These are phyloP conservation scores for Aurelia coerulea DNA, from an alignment of 30 jellyfish, hydroid and myxozoan species.

Conservation along the genomic window DNA sequence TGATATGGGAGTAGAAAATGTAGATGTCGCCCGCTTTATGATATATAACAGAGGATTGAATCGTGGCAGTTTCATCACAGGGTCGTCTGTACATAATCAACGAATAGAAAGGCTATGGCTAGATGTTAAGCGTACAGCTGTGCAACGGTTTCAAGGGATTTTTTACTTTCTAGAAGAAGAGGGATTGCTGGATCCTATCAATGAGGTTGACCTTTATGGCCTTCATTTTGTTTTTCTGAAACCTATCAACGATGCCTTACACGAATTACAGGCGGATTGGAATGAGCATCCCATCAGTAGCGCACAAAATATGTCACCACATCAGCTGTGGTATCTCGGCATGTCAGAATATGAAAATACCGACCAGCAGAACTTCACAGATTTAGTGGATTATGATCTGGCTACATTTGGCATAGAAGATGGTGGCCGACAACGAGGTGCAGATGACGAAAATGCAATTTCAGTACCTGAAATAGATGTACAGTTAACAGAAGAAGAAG, in stretches of 20 bases:
- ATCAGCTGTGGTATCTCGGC: slow-evolving; percentile 26
- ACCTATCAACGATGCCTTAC: slow-evolving; percentile 24
- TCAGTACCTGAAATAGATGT: no score
- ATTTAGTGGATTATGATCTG: no score
- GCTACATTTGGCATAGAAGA: no score
- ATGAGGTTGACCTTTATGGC: slow-evolving; percentile 6
- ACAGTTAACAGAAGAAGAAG: no score
- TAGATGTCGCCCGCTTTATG: not conserved
- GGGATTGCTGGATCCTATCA: slow-evolving; percentile 6
- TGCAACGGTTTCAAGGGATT: not conserved
- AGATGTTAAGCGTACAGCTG: not conserved
- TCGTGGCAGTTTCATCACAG: slow-evolving; percentile 43
- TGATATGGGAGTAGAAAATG: no score
- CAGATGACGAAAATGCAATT: no score
- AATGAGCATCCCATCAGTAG: slow-evolving; percentile 17
- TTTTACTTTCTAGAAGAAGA: slow-evolving; percentile 13
- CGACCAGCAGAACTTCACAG: no score
- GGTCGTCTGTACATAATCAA: no score
- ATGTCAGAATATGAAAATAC: no score
- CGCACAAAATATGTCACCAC: slow-evolving; percentile 23
- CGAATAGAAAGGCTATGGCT: no score
- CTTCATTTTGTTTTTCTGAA: slow-evolving; percentile 35
- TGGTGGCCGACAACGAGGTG: no score
- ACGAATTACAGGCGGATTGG: not conserved
- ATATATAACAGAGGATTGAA: slow-evolving; percentile 24